Evolutionary conservation across 2,888 invertebrate genomes (phyloP).

Genomic region (Polylopha cassiicola): DNA sequence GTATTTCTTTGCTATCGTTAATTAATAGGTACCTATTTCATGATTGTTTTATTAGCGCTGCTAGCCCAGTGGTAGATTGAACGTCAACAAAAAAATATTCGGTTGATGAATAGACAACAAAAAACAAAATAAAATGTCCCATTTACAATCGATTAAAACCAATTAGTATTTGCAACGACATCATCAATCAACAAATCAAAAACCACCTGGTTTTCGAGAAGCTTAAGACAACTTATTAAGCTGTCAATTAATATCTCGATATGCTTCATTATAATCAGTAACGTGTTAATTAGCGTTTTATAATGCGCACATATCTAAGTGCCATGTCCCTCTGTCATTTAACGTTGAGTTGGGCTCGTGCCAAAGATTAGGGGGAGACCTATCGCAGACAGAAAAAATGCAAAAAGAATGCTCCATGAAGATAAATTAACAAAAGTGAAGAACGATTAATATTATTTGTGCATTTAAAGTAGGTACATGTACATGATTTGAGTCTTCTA

Average conservation of each 20-base stretch:
- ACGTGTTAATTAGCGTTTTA: conserved; percentile 45
- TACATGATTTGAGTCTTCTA: too few species aligned
- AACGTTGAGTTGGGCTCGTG: conserved; percentile 31
- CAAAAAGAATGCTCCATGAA: too few species aligned
- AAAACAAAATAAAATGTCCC: conserved; percentile 8
- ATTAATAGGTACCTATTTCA: too few species aligned
- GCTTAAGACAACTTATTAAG: conserved; percentile 32
- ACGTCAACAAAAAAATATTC: too few species aligned
- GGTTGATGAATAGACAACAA: background rate
- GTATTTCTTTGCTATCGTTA: too few species aligned
- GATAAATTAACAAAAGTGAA: too few species aligned
- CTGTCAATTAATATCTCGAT: conserved; percentile 44
- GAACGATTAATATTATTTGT: too few species aligned
- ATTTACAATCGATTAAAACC: conserved; percentile 10
- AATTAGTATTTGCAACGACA: conserved; percentile 5
- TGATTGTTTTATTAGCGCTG: too few species aligned
- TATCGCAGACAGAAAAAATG: conserved; percentile 1
- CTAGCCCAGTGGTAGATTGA: too few species aligned
- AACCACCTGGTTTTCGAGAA: conserved; percentile 27
- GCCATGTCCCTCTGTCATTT: conserved; percentile 39
- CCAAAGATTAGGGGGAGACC: conserved; percentile 28
- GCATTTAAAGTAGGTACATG: too few species aligned
- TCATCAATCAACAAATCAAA: conserved; percentile 20
- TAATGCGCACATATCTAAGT: conserved; percentile 36
- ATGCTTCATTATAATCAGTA: conserved; percentile 39